Evolutionary conservation across 2,113 vertebrate species (phyloP).

Genomic region (Mormyrus lacerda): DNA sequence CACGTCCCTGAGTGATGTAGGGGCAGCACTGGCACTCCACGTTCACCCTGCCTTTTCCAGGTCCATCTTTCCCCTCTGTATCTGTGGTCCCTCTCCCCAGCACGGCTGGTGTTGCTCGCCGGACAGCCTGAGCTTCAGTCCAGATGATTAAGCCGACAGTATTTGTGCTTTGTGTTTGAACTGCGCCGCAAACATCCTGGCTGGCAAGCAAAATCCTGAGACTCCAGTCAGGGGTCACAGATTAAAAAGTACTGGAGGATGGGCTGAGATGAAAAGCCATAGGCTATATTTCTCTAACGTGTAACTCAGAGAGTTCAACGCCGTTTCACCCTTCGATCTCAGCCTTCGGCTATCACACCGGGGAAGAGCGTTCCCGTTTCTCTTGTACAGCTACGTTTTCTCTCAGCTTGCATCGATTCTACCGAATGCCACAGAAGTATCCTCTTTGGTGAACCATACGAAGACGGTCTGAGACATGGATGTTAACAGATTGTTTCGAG

Average conservation of each 20-base stretch:
- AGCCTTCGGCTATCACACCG: not conserved
- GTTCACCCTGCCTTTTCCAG: not conserved
- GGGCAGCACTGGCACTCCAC: not conserved
- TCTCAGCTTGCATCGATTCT: not conserved
- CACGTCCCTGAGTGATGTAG: not conserved
- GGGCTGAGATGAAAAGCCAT: conserved; percentile 22
- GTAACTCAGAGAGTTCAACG: not conserved
- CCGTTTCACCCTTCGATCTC: not conserved
- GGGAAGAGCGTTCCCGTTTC: not conserved
- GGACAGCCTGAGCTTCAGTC: not conserved
- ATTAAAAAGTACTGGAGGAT: conserved; percentile 26
- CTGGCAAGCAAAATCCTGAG: conserved; percentile 30
- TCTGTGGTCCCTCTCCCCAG: not conserved
- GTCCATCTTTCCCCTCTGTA: not conserved
- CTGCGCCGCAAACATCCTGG: conserved; percentile 42
- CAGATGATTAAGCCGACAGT: not conserved
- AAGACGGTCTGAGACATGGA: not conserved
- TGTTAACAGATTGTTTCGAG: not conserved
- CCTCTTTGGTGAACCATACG: not conserved
- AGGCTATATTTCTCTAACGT: conserved; percentile 9
- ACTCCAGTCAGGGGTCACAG: conserved; percentile 28
- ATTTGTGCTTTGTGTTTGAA: conserved; percentile 25
- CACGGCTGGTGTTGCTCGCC: not conserved
- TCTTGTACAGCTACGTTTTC: not conserved
- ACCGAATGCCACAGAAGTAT: not conserved